Base-by-base conservation (phyloP, 2,113 vertebrate species). In the Aphyosemion australe region DNA sequence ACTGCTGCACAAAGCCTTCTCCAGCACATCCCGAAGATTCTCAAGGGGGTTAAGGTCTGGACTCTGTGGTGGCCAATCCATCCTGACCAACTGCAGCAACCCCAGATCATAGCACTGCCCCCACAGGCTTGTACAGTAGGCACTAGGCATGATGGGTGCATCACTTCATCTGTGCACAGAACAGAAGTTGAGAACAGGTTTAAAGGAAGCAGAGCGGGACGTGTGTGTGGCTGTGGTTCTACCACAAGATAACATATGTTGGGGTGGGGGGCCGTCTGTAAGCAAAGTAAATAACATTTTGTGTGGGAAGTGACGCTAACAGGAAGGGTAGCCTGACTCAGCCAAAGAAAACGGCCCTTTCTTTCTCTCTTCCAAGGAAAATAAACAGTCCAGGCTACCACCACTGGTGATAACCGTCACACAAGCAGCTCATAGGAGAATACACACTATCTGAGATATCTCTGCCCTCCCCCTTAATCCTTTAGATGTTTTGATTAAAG, bases 281-380 rank as follows among this genome's bases (percentile, higher is more conserved):
- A 83, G 89, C 74, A 87, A 78, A 80, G 66, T 64, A 41, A 76
- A 64, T 19, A 12, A 47, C 68, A 55, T 26, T 72, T 8, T 43
- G 62, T 60, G 82, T 85, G 83, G 84, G 89, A 89, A 80, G 61
- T 78, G 37, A 56, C 80, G 62, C 84, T 74, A 62, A 83, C 78
- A 85, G 89, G 85, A 90, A 89, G 72, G 32, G 72, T 83, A 78
- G 57, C 72, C 72, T 65, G 48, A 52, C 39, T 76, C 47, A 62
- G 72, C 74, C 70, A 87, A 90, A 79, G 70, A 61, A 85, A 88
- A 84, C 69, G 57, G 63, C 59, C 1, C 37, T 47, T 50, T 67
- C 59, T 65, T 43, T 67, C 49, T 34, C 65, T 66, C 41, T 66
- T 74, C 72, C 64, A 82, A 79, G 55, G 73, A 84, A 89, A 92